Base-by-base conservation (phyloP, 2,888 invertebrate genomes). In the Brachypalpus laphriformis region DNA sequence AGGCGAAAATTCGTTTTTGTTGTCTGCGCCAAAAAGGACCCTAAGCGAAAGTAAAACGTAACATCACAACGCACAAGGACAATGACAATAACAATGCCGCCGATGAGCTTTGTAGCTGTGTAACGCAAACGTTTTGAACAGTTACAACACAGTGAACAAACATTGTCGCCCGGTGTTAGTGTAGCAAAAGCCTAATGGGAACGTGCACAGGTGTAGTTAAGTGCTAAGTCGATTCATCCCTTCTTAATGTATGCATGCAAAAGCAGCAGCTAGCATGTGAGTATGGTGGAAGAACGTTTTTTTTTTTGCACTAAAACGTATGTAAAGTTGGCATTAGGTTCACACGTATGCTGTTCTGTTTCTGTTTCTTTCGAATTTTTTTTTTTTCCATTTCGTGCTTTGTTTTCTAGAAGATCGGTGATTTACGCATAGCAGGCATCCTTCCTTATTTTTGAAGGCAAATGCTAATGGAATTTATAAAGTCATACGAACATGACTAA, bases 201-300 rank as follows among this genome's bases (percentile, higher is more conserved):
- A 90, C 83, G 83, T 66, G 61, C 86, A 87, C 90, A 90, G 91
- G 89, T 91, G 91, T 82, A 87, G 86, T 87, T 89, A 89, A 90
- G 90, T 90, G 89, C 88, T 83, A 71, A 87, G 70, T 77, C 89
- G 88, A 88, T 87, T 87, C 86, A 82, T 83, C 77, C 78, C 80
- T 83, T 83, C 82, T 78, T 75, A 83, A 87, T 68, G 78, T 81
- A 81, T 80, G 74, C 61, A 77, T 59, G 65, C 56, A 37, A 66
- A 57, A 42, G 74, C 42, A 63, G 65, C 49, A 63, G 65, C 34
- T 34, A 3, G 8, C 37, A 54, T 59, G 66, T 66, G 37, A 37
- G 16, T 9, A 14, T 51, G 25, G 51, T 9, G 28, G 14, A 28
- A 14, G 16, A 20, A 25, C n/a, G 14, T 25, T 51, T 61, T 42